These are phyloP conservation scores for Knipowitschia caucasica DNA, from an alignment of 2,797 vertebrate species.

Conservation along the genomic window DNA sequence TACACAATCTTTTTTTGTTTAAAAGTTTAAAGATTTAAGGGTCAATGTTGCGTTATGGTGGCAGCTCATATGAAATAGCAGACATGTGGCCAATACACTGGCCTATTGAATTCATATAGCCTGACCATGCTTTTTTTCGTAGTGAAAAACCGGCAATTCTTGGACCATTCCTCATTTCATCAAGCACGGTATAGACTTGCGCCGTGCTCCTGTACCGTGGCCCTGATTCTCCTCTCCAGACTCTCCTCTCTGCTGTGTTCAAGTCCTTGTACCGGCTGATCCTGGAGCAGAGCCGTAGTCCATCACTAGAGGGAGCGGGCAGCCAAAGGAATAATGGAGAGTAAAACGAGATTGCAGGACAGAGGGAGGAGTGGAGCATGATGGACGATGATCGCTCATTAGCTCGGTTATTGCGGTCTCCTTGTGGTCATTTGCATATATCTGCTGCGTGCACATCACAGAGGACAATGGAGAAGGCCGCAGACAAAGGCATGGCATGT, in stretches of 20 bases:
- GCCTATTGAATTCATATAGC: too few species aligned
- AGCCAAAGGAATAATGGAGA: constrained; percentile 53
- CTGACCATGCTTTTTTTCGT: not conserved
- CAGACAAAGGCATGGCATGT: not conserved
- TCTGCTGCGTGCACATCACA: constrained; percentile 2
- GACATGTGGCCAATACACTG: too few species aligned
- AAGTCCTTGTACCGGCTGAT: constrained; percentile 38
- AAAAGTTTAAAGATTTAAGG: too few species aligned
- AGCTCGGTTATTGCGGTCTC: constrained; percentile 18
- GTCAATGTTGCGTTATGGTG: too few species aligned
- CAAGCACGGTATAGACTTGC: constrained; percentile 13
- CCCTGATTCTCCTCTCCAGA: constrained; percentile 14
- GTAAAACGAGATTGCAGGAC: constrained; percentile 31
- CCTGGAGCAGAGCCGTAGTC: constrained; percentile 64
- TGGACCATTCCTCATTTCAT: constrained; percentile 20
- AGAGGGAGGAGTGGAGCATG: constrained; percentile 21
- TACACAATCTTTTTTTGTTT: too few species aligned
- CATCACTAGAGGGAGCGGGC: constrained; percentile 78
- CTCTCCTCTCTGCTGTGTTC: not conserved
- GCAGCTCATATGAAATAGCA: too few species aligned
- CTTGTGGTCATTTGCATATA: constrained; percentile 1
- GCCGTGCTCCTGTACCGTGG: constrained; percentile 14
- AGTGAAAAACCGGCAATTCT: constrained; percentile 15
- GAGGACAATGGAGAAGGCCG: not conserved
- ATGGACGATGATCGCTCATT: constrained; percentile 36